phyloP scores from a whole-genome alignment of 2,113 vertebrate genomes.

The Cricetomys ansorgei region DNA sequence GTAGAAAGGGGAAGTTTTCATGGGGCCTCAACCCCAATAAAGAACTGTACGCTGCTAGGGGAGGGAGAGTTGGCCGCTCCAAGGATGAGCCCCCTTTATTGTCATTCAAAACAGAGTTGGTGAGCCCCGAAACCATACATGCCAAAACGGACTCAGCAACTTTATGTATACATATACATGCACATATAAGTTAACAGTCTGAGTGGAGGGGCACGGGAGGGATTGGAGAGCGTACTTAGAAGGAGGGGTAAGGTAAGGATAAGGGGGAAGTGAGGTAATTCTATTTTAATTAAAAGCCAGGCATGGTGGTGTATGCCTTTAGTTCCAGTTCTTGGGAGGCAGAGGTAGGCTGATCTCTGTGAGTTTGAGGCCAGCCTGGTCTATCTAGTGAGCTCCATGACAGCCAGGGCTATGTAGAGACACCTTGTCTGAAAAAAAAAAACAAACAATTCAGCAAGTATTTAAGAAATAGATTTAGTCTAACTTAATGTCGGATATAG shows the following conservation, averaged over 20 bases:
- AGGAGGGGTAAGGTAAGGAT: too few species aligned
- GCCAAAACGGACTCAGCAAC: too few species aligned
- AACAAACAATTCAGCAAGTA: not conserved
- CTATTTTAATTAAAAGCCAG: not conserved
- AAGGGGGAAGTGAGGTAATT: not conserved
- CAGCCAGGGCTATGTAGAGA: not conserved
- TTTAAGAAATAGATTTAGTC: not conserved
- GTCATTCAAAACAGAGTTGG: not conserved
- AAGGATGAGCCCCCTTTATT: not conserved
- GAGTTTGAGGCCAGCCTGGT: not conserved
- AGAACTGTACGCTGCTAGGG: too few species aligned
- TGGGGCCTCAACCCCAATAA: too few species aligned
- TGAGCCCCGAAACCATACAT: too few species aligned
- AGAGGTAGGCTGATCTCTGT: not conserved
- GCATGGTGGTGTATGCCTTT: not conserved
- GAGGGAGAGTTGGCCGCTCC: not conserved
- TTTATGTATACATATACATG: too few species aligned
- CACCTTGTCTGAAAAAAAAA: not conserved
- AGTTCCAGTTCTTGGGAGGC: not conserved
- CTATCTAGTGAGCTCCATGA: not conserved
- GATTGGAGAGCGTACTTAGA: too few species aligned
- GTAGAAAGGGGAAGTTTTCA: too few species aligned
- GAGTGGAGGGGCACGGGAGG: too few species aligned
- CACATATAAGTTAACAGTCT: too few species aligned
- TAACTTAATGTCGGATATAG: too few species aligned